Evolutionary conservation across 2,113 vertebrate species (phyloP).

Genomic region (Phycodurus eques): DNA sequence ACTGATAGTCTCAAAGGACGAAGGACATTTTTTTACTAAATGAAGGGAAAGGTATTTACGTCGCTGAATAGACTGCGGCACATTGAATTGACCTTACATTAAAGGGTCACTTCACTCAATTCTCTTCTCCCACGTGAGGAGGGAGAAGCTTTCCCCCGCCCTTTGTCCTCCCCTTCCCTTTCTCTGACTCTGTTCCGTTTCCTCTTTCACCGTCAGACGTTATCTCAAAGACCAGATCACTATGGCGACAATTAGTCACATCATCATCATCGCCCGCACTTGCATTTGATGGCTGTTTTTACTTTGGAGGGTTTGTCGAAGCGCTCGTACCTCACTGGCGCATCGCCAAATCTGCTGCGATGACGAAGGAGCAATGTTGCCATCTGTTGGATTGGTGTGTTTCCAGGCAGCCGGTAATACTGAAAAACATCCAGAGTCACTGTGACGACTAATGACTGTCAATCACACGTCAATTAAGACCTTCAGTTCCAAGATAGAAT

Average conservation of each 20-base stretch:
- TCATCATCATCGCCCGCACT: slow-evolving; percentile 68
- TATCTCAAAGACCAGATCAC: slow-evolving; percentile 67
- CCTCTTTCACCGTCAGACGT: slow-evolving; percentile 43
- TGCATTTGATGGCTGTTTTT: slow-evolving; percentile 68
- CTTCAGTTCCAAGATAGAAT: slow-evolving; percentile 22
- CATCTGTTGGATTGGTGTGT: slow-evolving; percentile 70
- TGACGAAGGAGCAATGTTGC: slow-evolving; percentile 71
- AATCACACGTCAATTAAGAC: slow-evolving; percentile 61
- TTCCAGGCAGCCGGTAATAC: slow-evolving; percentile 34
- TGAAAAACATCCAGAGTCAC: slow-evolving; percentile 34
- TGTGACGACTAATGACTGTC: slow-evolving; percentile 55
- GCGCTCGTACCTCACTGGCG: slow-evolving; percentile 50
- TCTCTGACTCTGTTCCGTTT: slow-evolving; percentile 29
- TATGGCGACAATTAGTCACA: slow-evolving; percentile 75
- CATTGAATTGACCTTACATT: slow-evolving; percentile 58
- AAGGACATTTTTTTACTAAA: slow-evolving; percentile 36
- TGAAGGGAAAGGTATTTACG: slow-evolving; percentile 48
- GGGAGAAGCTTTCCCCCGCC: too few relatives aligned
- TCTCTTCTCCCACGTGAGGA: slow-evolving; percentile 40
- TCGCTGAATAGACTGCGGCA: slow-evolving; percentile 32
- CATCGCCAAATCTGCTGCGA: slow-evolving; percentile 49
- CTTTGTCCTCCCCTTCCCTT: slow-evolving; percentile 17
- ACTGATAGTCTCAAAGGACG: slow-evolving; percentile 39
- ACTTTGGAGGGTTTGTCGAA: slow-evolving; percentile 56
- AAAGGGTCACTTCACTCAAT: slow-evolving; percentile 37